Conservation (phyloP, 2,113 vertebrate species). For the Procavia capensis region DNA sequence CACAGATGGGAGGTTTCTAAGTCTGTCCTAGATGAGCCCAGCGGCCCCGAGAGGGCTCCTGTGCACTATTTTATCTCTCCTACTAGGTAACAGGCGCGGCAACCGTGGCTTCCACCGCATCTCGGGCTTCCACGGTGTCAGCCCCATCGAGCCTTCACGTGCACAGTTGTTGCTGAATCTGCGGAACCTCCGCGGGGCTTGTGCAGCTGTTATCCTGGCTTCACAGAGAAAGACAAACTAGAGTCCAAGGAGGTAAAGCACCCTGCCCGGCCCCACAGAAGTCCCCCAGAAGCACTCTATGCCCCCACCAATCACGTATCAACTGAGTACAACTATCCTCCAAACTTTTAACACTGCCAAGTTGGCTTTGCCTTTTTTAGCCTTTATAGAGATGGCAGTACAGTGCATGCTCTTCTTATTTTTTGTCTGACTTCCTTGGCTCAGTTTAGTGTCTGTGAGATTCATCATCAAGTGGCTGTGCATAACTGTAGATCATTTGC, state of each 20-base stretch:
- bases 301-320: too few relatives aligned
- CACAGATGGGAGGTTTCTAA: neutral
- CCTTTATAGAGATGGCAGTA: neutral
- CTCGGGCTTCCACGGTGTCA: rapidly evolving
- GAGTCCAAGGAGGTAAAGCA: too few relatives aligned
- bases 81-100: neutral
- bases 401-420: neutral
- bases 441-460: neutral
- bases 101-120: rapidly evolving
- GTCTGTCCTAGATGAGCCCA: rapidly evolving
- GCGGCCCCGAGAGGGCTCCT: neutral
- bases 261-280: too few relatives aligned
- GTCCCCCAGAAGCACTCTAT: neutral
- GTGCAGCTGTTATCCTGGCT: neutral
- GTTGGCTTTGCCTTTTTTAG: neutral
- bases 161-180: rapidly evolving
- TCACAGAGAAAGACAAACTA: neutral
- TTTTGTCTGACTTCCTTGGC: neutral
- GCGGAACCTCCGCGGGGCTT: neutral
- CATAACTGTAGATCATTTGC: neutral
- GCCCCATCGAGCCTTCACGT: neutral
- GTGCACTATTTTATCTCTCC: rapidly evolving
- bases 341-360: neutral
- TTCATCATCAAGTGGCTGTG: neutral
- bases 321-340: neutral